These are phyloP conservation scores for Saccostrea glomerata DNA, from an alignment of 1,140 invertebrate species.

Conservation along the genomic window DNA sequence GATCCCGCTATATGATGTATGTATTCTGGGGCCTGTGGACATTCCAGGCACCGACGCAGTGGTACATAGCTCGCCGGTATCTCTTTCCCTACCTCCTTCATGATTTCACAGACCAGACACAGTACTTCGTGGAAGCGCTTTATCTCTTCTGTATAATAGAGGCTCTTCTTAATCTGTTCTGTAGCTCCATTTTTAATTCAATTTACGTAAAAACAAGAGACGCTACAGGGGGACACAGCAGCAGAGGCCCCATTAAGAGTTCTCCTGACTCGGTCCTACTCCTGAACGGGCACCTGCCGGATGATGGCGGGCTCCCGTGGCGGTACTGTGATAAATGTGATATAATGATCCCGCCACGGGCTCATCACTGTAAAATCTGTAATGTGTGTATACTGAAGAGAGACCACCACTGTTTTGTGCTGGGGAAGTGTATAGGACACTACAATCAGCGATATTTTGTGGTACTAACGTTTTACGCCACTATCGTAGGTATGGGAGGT, in stretches of 20 bases:
- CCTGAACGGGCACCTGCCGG: constrained; percentile 13
- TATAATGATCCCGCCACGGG: constrained; percentile 64
- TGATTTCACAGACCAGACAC: constrained; percentile 56
- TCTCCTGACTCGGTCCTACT: constrained; percentile 57
- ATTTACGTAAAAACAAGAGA: constrained; percentile 56
- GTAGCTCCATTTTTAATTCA: constrained; percentile 55
- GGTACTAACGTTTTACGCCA: constrained; percentile 86
- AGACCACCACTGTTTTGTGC: constrained; percentile 97
- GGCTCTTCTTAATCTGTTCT: constrained; percentile 61
- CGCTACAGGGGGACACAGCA: background rate
- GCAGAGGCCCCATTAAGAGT: constrained; percentile 33
- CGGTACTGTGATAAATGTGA: constrained; percentile 25
- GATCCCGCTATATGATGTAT: background rate
- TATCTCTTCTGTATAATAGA: constrained; percentile 56
- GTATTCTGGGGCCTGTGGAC: constrained; percentile 44
- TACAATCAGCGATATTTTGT: constrained; percentile 94
- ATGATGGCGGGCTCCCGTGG: constrained; percentile 28
- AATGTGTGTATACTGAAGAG: constrained; percentile 90
- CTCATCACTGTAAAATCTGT: constrained; percentile 93
- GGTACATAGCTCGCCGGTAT: constrained; percentile 56
- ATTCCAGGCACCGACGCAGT: constrained; percentile 60
- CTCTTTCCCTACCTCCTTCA: constrained; percentile 61
- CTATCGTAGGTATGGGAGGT: background rate
- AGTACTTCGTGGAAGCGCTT: constrained; percentile 62
- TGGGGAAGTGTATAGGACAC: constrained; percentile 92